phyloP scores from a whole-genome alignment of 1,140 invertebrate genomes.

The Diachasmimorpha longicaudata region DNA sequence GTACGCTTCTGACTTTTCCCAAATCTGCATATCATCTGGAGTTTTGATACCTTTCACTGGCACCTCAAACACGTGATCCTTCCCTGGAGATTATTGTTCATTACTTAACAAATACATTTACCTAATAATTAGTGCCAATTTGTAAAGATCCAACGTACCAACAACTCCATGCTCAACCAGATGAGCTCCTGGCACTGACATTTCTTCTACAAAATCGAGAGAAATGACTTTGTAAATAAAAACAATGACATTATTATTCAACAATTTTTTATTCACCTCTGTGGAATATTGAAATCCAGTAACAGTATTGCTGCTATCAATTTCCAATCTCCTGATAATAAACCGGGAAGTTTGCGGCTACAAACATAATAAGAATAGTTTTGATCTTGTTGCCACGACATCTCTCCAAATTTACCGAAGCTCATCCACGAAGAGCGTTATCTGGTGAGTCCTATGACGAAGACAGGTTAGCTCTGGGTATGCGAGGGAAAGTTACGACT shows the following conservation, averaged over 20 bases:
- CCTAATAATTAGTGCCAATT: neutral
- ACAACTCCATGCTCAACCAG: neutral
- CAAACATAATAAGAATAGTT: too few relatives aligned
- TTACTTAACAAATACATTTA: neutral
- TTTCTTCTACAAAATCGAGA: neutral
- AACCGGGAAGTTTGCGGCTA: too few relatives aligned
- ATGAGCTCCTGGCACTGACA: neutral
- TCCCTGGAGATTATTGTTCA: slow-evolving; percentile 40
- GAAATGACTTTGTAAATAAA: neutral
- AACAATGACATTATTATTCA: neutral
- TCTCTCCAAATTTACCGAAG: too few relatives aligned
- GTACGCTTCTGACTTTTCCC: slow-evolving; percentile 87
- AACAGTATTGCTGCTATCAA: too few relatives aligned
- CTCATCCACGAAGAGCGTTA: too few relatives aligned
- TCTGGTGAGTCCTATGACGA: too few relatives aligned
- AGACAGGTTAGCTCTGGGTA: too few relatives aligned
- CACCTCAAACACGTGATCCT: slow-evolving; percentile 69
- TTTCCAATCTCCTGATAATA: too few relatives aligned
- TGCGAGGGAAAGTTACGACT: too few relatives aligned
- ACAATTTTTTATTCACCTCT: neutral
- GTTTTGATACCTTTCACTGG: slow-evolving; percentile 75
- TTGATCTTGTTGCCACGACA: too few relatives aligned
- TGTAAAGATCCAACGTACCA: neutral
- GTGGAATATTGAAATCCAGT: too few relatives aligned
- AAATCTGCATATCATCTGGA: slow-evolving; percentile 75